Base-by-base conservation (phyloP, 1,140 invertebrate genomes). In the Phthorimaea operculella region DNA sequence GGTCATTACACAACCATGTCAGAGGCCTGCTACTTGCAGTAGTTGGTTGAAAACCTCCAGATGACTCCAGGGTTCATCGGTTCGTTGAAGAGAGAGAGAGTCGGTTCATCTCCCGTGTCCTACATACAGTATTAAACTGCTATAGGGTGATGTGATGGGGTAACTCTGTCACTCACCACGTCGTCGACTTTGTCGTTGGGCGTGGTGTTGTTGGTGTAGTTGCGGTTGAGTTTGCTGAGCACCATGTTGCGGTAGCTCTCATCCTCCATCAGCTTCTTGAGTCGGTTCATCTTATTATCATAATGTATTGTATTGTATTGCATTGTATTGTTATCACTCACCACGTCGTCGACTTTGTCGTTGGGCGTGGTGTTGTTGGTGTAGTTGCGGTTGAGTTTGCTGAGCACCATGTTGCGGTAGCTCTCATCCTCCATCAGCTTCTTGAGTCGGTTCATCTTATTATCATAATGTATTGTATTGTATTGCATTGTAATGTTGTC, bases 341-440 rank as follows among this genome's bases (percentile, higher is more conserved):
- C 97, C 84, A 99, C 95, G 89, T 99, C 98, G 76, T 98, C 97
- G 50, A 99, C 95, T 76, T 98, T 96, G 86, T 98, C 95, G 79
- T 98, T 95, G 2, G 97, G 96, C 51, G 93, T 93, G 42, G 98
- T 93, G 85, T 98, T 98, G 63, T 92, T 92, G 68, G 97, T 96
- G 14, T 99, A 88, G 57, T 96, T 97, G 64, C 94, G 93, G 79
- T 99, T 99, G 7, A 99, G 87, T 74, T 98, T 96, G 51, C 94
- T 96, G 1, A 99, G 90, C 9, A 99, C 94, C 79, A 99, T 92
- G 76, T 97, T 98, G 33, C 98, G 88, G 87, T 99, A 98, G 54
- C 94, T 98, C 86, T 99, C 98, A 84, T 99, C 98, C 83, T 99
- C 98, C 95, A 99, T 98, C 6, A 99, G 84, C 76, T 98, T 98